These are phyloP conservation scores for Lepus timidus DNA, from an alignment of 2,113 vertebrate genomes.

Conservation along the genomic window DNA sequence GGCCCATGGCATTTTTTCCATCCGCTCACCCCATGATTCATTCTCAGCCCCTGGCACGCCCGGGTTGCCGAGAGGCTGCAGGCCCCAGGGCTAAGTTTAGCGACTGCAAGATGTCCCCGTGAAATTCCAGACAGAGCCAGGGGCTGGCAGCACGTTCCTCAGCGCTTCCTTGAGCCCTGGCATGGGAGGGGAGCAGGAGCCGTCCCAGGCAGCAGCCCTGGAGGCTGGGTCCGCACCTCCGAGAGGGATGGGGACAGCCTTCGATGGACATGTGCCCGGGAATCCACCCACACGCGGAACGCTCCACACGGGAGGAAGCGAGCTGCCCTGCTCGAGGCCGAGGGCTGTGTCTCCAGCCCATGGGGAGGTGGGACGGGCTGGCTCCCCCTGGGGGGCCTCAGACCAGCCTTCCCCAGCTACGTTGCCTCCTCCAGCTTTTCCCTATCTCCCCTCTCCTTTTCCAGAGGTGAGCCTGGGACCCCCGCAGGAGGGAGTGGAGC, in stretches of 20 bases:
- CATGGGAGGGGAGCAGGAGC: neutral
- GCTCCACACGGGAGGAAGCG: too few species aligned
- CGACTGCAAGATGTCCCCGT: slow-evolving; percentile 75
- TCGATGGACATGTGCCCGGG: too few species aligned
- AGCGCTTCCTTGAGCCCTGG: slow-evolving; percentile 51
- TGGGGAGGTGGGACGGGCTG: too few species aligned
- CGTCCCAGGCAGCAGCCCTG: slow-evolving; percentile 1
- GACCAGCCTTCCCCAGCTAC: neutral
- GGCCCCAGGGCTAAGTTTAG: slow-evolving; percentile 80
- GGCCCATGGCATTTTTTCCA: slow-evolving; percentile 30
- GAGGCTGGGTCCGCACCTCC: too few species aligned
- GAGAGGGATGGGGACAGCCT: neutral
- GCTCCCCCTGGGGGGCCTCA: neutral
- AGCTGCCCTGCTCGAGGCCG: too few species aligned
- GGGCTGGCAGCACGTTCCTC: slow-evolving; percentile 66
- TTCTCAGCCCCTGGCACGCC: slow-evolving; percentile 66
- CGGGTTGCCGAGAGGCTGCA: slow-evolving; percentile 72
- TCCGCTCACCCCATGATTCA: slow-evolving; percentile 63
- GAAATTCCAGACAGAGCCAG: slow-evolving; percentile 79
- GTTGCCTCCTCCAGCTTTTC: neutral
- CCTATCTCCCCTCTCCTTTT: neutral
- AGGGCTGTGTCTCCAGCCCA: too few species aligned
- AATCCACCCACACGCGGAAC: too few species aligned
- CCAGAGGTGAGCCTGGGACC: neutral
- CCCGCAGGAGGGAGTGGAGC: neutral